These are phyloP conservation scores for Phasianus colchicus DNA, from an alignment of 2,113 vertebrate genomes.

Conservation along the genomic window DNA sequence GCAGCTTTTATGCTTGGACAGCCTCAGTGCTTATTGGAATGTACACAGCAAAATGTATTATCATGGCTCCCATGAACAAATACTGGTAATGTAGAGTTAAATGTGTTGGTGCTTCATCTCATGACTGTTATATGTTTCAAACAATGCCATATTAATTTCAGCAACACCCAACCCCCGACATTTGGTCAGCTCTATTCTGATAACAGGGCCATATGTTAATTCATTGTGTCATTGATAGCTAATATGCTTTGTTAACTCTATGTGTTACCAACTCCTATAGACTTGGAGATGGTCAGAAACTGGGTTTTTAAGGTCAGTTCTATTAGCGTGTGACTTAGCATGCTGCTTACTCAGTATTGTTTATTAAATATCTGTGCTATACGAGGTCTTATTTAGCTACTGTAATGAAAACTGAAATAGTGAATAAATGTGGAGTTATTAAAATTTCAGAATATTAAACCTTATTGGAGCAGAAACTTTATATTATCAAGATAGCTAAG, in stretches of 20 bases:
- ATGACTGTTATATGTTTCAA: neutral
- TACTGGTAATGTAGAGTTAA: slow-evolving; percentile 84
- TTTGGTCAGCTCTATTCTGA: neutral
- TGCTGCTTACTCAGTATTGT: neutral
- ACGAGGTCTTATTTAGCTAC: neutral
- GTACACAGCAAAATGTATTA: slow-evolving; percentile 87
- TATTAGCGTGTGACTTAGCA: neutral
- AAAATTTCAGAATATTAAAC: neutral
- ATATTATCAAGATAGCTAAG: neutral
- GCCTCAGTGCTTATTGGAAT: slow-evolving; percentile 95
- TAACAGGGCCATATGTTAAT: neutral
- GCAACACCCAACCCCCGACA: neutral
- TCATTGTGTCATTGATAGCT: neutral
- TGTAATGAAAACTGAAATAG: neutral
- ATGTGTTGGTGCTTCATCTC: neutral
- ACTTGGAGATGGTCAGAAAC: neutral
- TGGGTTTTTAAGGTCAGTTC: neutral
- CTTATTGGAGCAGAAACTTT: neutral
- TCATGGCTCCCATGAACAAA: slow-evolving; percentile 81
- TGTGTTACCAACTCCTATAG: neutral
- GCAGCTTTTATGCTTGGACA: slow-evolving; percentile 90
- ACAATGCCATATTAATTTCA: neutral
- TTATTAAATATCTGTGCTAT: neutral
- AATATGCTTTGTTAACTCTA: neutral
- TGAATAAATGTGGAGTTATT: neutral